Evolutionary conservation across 1,140 invertebrate genomes (phyloP).

Genomic region (Elymnias hypermnestra): DNA sequence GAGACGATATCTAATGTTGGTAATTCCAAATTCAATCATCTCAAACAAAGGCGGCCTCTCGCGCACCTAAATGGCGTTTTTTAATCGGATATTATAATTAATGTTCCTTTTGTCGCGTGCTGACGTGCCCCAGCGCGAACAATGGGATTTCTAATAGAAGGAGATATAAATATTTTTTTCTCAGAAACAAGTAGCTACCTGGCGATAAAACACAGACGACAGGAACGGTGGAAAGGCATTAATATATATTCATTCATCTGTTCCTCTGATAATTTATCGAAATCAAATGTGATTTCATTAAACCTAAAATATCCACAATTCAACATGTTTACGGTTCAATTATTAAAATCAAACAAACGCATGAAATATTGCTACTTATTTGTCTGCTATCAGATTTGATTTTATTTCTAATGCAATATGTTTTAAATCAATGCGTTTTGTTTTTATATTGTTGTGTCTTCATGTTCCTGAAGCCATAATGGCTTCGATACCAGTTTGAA

Average conservation of each 20-base stretch:
- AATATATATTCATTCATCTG: conserved; percentile 17
- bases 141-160: conserved; percentile 70
- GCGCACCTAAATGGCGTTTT: conserved; percentile 74
- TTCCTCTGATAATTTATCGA: background rate
- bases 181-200: conserved; percentile 67
- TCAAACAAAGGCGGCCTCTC: conserved; percentile 67
- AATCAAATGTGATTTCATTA: no score
- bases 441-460: no score
- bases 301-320: no score
- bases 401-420: no score
- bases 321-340: no score
- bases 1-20: conserved; percentile 55
- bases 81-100: conserved; percentile 78
- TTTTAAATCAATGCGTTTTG: no score
- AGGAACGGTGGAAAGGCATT: conserved; percentile 10
- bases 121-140: conserved; percentile 69
- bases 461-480: no score
- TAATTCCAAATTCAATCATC: conserved; percentile 70
- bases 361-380: no score
- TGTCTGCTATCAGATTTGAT: no score
- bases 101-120: conserved; percentile 75
- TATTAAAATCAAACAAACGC: no score
- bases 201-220: conserved; percentile 58
- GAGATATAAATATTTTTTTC: conserved; percentile 73
- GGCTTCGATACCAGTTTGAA: no score